These are phyloP conservation scores for Pristionchus maxplancki DNA, from an alignment of 2,888 invertebrate species.

Conservation along the genomic window DNA sequence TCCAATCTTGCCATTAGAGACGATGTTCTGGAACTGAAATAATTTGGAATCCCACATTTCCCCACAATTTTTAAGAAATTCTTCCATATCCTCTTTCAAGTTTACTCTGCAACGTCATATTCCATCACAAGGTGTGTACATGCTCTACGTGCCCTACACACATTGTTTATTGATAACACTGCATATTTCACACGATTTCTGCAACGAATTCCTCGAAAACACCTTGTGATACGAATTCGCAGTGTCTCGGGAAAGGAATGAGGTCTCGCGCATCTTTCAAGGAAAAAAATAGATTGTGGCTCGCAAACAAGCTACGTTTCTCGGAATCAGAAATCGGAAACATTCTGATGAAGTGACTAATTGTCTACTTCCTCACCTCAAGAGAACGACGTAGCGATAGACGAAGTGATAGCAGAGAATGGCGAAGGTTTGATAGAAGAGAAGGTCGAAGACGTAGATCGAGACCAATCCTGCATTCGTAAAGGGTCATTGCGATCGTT, in stretches of 20 bases:
- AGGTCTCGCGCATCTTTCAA: neutral
- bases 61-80: neutral
- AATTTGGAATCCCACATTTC: neutral
- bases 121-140: neutral
- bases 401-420: conserved; percentile 41
- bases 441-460: conserved; percentile 49
- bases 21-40: neutral
- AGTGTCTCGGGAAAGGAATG: neutral
- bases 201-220: neutral
- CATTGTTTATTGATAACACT: neutral
- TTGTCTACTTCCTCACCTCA: neutral
- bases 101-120: neutral
- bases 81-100: neutral
- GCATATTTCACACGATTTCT: neutral
- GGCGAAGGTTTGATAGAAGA: conserved; percentile 42
- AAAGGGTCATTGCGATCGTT: no score
- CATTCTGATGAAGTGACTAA: neutral
- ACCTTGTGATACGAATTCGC: neutral
- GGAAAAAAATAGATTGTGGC: neutral
- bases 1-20: neutral
- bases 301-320: neutral
- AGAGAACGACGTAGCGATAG: conserved; percentile 37
- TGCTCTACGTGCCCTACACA: neutral
- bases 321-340: neutral
- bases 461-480: conserved; percentile 20